Percentiles rank a stretch among this genome's conserved stretches.
phyloP scores from a whole-genome alignment of 2,888 invertebrate genomes.

The Drosophila barbarae region DNA sequence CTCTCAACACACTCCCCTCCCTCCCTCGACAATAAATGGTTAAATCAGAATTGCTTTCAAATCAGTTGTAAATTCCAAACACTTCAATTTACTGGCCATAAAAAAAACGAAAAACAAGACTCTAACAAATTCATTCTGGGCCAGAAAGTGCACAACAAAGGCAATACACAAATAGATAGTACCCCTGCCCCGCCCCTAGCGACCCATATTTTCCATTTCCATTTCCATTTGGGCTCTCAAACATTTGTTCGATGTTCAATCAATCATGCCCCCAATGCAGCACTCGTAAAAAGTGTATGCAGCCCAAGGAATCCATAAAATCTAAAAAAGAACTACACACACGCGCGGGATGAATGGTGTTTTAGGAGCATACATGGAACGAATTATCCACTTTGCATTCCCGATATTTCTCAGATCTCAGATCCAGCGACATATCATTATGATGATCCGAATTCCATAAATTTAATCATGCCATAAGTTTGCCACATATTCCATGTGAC shows the following conservation, averaged over 20 bases:
- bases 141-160: constrained; percentile 19
- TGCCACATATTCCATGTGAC: constrained; percentile 18
- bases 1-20: neutral
- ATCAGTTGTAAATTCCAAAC: constrained; percentile 37
- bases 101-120: constrained; percentile 22
- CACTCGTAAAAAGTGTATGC: constrained; percentile 40
- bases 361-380: neutral
- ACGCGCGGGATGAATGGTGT: constrained; percentile 4
- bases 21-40: neutral
- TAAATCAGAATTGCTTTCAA: constrained; percentile 22
- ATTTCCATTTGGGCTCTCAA: constrained; percentile 17
- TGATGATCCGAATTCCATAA: constrained; percentile 54
- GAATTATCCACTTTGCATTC: constrained; percentile 15
- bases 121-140: neutral
- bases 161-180: constrained; percentile 27
- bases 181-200: constrained; percentile 1
- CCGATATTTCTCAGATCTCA: neutral
- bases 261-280: constrained; percentile 53
- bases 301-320: constrained; percentile 23
- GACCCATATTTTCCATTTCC: constrained; percentile 17
- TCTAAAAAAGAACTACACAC: constrained; percentile 5
- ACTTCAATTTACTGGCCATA: constrained; percentile 57
- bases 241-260: constrained; percentile 40
- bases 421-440: constrained; percentile 4
- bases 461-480: constrained; percentile 44